These are phyloP conservation scores for Asbolus verrucosus DNA, from an alignment of 1,140 invertebrate species.

Conservation along the genomic window DNA sequence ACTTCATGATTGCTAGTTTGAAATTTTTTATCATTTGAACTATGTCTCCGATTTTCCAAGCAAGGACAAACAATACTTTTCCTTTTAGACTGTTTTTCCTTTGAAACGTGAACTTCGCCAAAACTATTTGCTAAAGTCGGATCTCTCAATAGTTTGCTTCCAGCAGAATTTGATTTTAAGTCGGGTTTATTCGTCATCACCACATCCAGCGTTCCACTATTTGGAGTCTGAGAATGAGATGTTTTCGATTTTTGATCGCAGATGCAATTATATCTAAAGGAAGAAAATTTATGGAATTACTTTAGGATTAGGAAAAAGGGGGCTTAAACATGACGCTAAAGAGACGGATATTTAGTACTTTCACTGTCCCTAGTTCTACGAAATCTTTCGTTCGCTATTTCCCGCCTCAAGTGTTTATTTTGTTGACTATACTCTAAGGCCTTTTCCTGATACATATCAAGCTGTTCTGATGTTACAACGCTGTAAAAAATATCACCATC, in stretches of 20 bases:
- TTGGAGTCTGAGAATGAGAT: too few relatives aligned
- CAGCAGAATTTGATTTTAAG: too few relatives aligned
- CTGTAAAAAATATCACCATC: constrained; percentile 61
- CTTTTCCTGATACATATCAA: constrained; percentile 70
- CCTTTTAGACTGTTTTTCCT: too few relatives aligned
- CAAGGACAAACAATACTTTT: too few relatives aligned
- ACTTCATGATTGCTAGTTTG: too few relatives aligned
- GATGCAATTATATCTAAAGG: background rate
- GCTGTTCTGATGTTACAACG: constrained; percentile 65
- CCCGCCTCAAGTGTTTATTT: constrained; percentile 68
- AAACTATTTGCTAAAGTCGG: background rate
- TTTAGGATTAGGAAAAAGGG: background rate
- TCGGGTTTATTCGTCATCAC: too few relatives aligned
- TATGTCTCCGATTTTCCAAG: too few relatives aligned
- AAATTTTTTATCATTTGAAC: too few relatives aligned
- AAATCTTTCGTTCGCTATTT: constrained; percentile 71
- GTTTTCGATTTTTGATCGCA: too few relatives aligned
- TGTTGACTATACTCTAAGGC: constrained; percentile 69
- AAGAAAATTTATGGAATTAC: background rate
- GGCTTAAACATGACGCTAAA: constrained; percentile 29
- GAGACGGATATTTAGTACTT: constrained; percentile 59
- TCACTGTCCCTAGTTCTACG: constrained; percentile 54
- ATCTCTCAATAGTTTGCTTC: background rate
- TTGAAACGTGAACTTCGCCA: background rate
- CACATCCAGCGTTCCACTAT: too few relatives aligned